Percentiles rank a stretch among this genome's conserved stretches.
Evolutionary conservation across 1,140 invertebrate genomes (phyloP).

Genomic region (Diuraphis noxia): DNA sequence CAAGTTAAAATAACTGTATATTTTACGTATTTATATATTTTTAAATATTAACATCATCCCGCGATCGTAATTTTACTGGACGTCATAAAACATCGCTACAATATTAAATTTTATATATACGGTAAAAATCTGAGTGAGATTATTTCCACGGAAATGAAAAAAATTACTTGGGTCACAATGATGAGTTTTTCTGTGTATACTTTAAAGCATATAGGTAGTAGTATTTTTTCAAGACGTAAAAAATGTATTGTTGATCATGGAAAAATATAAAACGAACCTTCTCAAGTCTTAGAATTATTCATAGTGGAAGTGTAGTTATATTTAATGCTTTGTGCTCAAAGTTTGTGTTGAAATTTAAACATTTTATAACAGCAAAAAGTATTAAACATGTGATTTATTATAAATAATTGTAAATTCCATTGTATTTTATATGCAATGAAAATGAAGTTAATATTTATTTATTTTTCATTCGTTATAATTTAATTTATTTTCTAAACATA

Average conservation of each 20-base stretch:
- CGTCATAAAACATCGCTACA: neutral
- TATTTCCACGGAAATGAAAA: neutral
- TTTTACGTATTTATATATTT: neutral
- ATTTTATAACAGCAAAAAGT: neutral
- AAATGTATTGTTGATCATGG: neutral
- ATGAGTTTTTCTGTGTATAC: neutral
- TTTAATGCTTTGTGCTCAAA: conserved; percentile 12
- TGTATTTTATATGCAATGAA: neutral
- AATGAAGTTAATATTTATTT: neutral
- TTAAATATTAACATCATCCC: neutral
- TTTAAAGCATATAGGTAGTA: neutral
- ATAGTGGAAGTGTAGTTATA: neutral
- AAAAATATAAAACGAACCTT: conserved; percentile 4
- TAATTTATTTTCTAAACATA: neutral
- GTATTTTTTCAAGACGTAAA: neutral
- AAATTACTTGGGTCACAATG: neutral
- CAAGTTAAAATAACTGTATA: neutral
- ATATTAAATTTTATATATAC: neutral
- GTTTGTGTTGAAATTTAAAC: conserved; percentile 19
- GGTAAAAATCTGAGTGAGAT: neutral
- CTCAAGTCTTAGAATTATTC: conserved; percentile 1
- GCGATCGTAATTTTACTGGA: neutral
- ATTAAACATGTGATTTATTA: conserved; percentile 1
- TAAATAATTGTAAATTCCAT: neutral
- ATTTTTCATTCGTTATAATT: neutral